These are phyloP conservation scores for Sylvilagus bachmani DNA, from an alignment of 2,113 vertebrate species.

Conservation along the genomic window DNA sequence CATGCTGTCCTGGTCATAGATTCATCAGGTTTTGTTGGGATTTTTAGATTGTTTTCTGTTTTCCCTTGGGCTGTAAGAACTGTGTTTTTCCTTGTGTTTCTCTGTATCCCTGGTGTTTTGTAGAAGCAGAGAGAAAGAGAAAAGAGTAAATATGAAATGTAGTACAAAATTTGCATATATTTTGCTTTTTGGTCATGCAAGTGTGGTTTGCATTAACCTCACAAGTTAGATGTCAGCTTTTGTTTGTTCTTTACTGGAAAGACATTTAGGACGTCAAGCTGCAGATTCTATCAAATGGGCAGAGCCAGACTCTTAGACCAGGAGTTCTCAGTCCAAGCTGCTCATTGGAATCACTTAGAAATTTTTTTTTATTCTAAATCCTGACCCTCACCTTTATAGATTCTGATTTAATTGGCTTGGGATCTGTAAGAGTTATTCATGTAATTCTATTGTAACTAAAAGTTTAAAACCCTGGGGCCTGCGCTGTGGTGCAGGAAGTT, in stretches of 20 bases:
- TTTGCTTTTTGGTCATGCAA: slow-evolving; percentile 20
- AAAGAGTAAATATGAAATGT: background rate
- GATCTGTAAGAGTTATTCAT: background rate
- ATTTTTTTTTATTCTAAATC: background rate
- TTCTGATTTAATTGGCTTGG: background rate
- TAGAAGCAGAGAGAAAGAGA: background rate
- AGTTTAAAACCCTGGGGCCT: background rate
- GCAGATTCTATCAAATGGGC: background rate
- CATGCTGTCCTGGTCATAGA: background rate
- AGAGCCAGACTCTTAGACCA: background rate
- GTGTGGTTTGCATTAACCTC: background rate
- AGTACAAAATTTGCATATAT: background rate
- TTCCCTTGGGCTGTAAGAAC: background rate
- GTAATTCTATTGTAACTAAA: background rate
- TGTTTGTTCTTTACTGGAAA: background rate
- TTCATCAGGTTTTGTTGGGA: background rate
- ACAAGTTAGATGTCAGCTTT: background rate
- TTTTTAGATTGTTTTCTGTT: background rate
- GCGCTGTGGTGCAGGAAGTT: too few species aligned
- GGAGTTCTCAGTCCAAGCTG: background rate
- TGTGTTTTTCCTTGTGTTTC: background rate
- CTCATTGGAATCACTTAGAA: background rate
- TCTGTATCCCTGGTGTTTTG: background rate
- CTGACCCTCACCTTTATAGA: background rate
- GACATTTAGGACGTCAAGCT: background rate